phyloP scores from a whole-genome alignment of 2,888 invertebrate genomes.

The Girardia tigrina region DNA sequence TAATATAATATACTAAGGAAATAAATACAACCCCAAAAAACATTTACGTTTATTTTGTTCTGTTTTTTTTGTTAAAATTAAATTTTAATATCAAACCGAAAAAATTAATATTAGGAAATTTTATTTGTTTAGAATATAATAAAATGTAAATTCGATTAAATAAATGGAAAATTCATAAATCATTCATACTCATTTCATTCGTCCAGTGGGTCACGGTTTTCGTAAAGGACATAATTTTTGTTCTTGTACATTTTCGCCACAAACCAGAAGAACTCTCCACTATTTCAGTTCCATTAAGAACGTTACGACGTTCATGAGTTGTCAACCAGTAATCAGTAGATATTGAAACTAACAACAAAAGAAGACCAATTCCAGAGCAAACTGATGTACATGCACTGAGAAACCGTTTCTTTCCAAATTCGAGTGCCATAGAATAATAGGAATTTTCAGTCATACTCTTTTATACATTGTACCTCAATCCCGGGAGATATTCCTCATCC shows the following conservation, averaged over 20 bases:
- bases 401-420: neutral
- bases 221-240: neutral
- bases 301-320: neutral
- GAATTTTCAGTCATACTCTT: neutral
- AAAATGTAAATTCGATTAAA: too few species aligned
- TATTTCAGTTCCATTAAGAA: neutral
- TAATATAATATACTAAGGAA: too few species aligned
- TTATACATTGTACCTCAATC: neutral
- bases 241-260: neutral
- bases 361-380: constrained; percentile 16
- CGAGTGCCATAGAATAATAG: neutral
- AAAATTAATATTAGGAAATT: too few species aligned
- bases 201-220: neutral
- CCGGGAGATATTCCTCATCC: neutral
- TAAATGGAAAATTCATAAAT: neutral
- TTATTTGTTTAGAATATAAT: too few species aligned
- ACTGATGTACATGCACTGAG: neutral
- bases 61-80: too few species aligned
- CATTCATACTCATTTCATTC: constrained; percentile 1
- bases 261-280: neutral
- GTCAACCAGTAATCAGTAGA: constrained; percentile 19
- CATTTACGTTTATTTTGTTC: too few species aligned
- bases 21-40: too few species aligned
- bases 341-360: constrained; percentile 2
- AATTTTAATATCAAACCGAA: too few species aligned